Evolutionary conservation across 2,888 invertebrate genomes (phyloP).

Genomic region (Troglohyphantes excavatus): DNA sequence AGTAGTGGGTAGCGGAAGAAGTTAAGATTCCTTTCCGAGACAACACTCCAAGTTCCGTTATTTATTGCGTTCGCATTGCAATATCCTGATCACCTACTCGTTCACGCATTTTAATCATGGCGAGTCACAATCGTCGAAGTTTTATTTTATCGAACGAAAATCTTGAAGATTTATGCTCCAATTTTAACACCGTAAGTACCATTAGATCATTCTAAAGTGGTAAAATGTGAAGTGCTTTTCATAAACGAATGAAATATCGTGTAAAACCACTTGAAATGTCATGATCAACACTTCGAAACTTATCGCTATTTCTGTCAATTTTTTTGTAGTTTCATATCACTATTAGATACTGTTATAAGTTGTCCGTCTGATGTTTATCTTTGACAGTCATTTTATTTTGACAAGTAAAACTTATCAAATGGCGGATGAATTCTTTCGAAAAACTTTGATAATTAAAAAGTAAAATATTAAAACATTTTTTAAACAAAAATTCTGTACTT

Average conservation of each 20-base stretch:
- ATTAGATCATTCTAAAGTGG: background rate
- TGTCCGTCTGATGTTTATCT: background rate
- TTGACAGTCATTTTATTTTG: background rate
- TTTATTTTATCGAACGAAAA: conserved; percentile 87
- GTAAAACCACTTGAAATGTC: background rate
- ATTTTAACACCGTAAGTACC: conserved; percentile 88
- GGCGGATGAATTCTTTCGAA: background rate
- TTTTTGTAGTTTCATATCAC: background rate
- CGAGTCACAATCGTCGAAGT: conserved; percentile 75
- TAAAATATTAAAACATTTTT: too few relatives aligned
- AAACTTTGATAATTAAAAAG: background rate
- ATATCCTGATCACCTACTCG: conserved; percentile 24
- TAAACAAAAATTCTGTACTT: too few relatives aligned
- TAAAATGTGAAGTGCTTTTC: background rate
- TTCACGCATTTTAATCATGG: conserved; percentile 53
- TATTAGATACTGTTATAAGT: background rate
- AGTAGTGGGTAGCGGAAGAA: conserved; percentile 29
- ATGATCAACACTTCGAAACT: background rate
- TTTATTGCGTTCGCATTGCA: conserved; percentile 14
- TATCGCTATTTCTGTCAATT: background rate
- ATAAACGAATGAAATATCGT: background rate
- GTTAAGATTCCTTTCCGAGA: conserved; percentile 22
- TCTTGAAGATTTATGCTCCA: conserved; percentile 89
- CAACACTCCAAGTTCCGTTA: conserved; percentile 46
- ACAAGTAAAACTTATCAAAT: background rate